Evolutionary conservation across 2,113 vertebrate species (phyloP).

Genomic region (Erinaceus europaeus): DNA sequence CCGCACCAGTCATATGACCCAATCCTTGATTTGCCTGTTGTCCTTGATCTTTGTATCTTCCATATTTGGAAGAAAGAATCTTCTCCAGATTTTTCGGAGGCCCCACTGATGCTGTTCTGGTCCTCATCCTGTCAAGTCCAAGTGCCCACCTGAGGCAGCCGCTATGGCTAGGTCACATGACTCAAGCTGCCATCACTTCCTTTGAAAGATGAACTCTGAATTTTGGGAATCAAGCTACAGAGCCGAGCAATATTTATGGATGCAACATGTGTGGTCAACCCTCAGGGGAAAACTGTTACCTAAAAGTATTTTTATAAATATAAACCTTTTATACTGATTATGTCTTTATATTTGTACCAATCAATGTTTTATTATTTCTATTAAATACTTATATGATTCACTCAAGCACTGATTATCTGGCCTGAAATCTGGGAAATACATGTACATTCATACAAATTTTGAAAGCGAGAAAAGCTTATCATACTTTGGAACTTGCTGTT

Average conservation of each 20-base stretch:
- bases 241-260: conserved; percentile 87
- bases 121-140: conserved; percentile 79
- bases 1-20: conserved; percentile 79
- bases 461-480: conserved; percentile 55
- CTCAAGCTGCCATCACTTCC: conserved; percentile 81
- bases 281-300: conserved; percentile 94
- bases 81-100: conserved; percentile 99
- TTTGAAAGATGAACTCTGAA: conserved; percentile 80
- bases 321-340: conserved; percentile 91
- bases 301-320: conserved; percentile 97
- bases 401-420: conserved; percentile 96
- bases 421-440: conserved; percentile 77
- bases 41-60: conserved; percentile 92
- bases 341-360: conserved; percentile 88
- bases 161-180: conserved; percentile 80
- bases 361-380: conserved; percentile 87
- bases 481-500: conserved; percentile 74
- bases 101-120: conserved; percentile 86
- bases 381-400: conserved; percentile 91
- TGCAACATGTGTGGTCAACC: conserved; percentile 88
- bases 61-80: conserved; percentile 99
- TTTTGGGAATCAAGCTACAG: conserved; percentile 82
- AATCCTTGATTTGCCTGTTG: conserved; percentile 70
- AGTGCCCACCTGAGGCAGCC: conserved; percentile 83
- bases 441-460: conserved; percentile 28